Conservation (phyloP, 2,888 invertebrate genomes). For the Macropis europaea region DNA sequence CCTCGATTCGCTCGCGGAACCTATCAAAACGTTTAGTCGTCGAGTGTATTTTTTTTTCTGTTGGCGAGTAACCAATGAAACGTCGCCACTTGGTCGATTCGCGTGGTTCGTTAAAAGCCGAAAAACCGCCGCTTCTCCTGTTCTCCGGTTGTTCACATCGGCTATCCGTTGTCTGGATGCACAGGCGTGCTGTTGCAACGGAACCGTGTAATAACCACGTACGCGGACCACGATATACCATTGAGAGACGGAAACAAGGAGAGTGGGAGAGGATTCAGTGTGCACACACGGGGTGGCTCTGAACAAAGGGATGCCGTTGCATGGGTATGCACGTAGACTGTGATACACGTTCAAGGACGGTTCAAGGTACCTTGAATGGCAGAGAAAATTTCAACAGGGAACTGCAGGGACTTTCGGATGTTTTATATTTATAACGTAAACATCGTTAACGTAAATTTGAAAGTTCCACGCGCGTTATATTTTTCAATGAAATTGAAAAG, state of each 20-base stretch:
- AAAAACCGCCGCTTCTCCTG: constrained; percentile 19
- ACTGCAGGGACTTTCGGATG: too few species aligned
- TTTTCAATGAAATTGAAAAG: too few species aligned
- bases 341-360: too few species aligned
- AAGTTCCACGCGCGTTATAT: too few species aligned
- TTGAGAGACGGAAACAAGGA: constrained; percentile 14
- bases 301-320: too few species aligned
- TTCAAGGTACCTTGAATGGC: too few species aligned
- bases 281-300: neutral
- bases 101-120: constrained; percentile 14
- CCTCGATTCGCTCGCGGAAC: constrained; percentile 5
- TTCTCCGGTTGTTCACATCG: constrained; percentile 32
- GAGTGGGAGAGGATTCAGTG: neutral
- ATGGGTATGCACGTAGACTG: too few species aligned
- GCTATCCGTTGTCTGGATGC: constrained; percentile 58
- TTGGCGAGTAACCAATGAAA: constrained; percentile 5
- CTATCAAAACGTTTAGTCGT: neutral
- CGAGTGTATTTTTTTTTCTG: neutral
- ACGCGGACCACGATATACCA: constrained; percentile 53
- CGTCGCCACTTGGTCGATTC: neutral
- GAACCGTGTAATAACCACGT: constrained; percentile 72
- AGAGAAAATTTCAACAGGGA: too few species aligned
- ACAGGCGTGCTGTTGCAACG: constrained; percentile 55
- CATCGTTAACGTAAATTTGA: too few species aligned
- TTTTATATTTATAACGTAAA: too few species aligned